phyloP scores from a whole-genome alignment of 2,888 invertebrate species.

The Plebejus melissa region DNA sequence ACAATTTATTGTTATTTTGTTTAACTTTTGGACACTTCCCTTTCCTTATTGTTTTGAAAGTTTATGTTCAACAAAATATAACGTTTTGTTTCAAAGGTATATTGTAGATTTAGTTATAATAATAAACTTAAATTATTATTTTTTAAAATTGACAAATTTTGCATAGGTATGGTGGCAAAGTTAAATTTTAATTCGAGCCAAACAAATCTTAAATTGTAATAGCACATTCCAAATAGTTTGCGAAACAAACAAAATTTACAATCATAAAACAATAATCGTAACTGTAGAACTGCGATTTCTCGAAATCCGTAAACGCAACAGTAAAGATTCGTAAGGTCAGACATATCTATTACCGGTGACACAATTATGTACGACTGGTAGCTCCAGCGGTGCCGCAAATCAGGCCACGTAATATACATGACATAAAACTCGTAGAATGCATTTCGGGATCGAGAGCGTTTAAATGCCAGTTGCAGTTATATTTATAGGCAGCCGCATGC shows the following conservation, averaged over 20 bases:
- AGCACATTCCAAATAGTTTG: not conserved
- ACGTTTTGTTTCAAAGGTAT: not conserved
- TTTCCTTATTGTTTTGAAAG: not conserved
- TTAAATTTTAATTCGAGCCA: not conserved
- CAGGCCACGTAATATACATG: slow-evolving; percentile 41
- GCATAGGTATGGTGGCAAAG: not conserved
- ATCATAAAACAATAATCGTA: slow-evolving; percentile 18
- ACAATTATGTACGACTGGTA: slow-evolving; percentile 27
- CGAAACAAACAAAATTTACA: not conserved
- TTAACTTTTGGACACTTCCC: not conserved
- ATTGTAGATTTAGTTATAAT: not conserved
- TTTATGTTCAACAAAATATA: not conserved
- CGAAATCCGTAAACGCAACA: slow-evolving; percentile 18
- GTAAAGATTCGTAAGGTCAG: slow-evolving; percentile 27
- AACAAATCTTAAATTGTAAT: not conserved
- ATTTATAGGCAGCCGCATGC: slow-evolving; percentile 67
- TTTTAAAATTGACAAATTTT: not conserved
- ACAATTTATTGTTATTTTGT: not conserved
- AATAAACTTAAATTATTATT: not conserved
- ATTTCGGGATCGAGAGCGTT: slow-evolving; percentile 62
- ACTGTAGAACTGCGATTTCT: not conserved
- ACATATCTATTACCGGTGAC: slow-evolving; percentile 27
- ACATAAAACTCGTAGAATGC: slow-evolving; percentile 49
- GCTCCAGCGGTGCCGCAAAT: slow-evolving; percentile 38
- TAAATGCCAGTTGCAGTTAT: slow-evolving; percentile 73